phyloP scores from a whole-genome alignment of 2,888 invertebrate genomes.

The Malachius bipustulatus region DNA sequence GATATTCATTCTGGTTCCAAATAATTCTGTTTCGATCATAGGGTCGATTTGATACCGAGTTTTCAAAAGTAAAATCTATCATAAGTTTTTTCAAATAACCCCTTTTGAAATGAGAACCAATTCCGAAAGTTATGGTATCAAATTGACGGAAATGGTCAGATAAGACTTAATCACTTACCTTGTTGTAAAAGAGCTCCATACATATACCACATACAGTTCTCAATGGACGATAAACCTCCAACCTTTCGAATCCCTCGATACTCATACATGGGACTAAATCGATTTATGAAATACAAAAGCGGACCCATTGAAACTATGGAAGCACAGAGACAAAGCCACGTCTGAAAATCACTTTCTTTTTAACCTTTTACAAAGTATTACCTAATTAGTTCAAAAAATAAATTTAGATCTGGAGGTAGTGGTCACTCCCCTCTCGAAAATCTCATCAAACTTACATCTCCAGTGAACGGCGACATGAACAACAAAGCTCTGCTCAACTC shows the following conservation, averaged over 20 bases:
- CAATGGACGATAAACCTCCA: slow-evolving; percentile 48
- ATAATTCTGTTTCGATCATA: too few species aligned
- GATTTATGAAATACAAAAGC: slow-evolving; percentile 59
- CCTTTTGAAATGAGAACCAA: too few species aligned
- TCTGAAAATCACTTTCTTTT: slow-evolving; percentile 40
- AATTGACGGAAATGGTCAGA: too few species aligned
- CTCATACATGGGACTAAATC: slow-evolving; percentile 59
- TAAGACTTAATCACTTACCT: slow-evolving; percentile 48
- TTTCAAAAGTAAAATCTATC: too few species aligned
- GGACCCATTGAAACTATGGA: slow-evolving; percentile 69
- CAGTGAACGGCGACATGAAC: slow-evolving; percentile 72
- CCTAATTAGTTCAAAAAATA: not conserved
- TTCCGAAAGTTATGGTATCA: too few species aligned
- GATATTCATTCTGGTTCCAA: too few species aligned
- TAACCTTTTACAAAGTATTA: not conserved
- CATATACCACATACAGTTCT: slow-evolving; percentile 76
- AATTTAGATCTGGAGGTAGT: too few species aligned
- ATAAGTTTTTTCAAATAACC: too few species aligned
- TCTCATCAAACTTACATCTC: slow-evolving; percentile 47
- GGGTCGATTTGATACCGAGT: too few species aligned
- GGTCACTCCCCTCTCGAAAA: too few species aligned
- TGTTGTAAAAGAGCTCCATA: slow-evolving; percentile 86
- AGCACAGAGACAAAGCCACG: slow-evolving; percentile 70
- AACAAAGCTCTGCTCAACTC: slow-evolving; percentile 71
- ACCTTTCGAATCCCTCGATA: slow-evolving; percentile 44